Percentiles rank a stretch among this genome's conserved stretches.
Conservation (phyloP, 23 tunicate genomes). For the Oikopleura albicans region DNA sequence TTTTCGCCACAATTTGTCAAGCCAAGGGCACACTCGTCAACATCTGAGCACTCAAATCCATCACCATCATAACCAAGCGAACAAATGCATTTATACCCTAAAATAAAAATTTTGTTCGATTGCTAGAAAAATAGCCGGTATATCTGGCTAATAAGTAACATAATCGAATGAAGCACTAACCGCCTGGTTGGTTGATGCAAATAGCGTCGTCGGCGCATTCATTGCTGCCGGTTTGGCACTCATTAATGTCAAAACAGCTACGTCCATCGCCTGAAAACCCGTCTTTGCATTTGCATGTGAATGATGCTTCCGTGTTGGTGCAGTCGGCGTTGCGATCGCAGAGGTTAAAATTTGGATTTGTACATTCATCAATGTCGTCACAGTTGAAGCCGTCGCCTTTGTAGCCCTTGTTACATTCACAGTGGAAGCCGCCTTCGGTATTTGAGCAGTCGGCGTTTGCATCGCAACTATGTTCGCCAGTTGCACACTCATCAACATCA, state of each 20-base stretch:
- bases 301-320: conserved; percentile 18
- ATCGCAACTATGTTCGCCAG: conserved; percentile 11
- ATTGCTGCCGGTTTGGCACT: not conserved
- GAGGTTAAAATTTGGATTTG: not conserved
- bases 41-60: conserved; percentile 18
- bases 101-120: too few relatives aligned
- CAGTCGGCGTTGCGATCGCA: conserved; percentile 23
- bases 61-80: conserved; percentile 19
- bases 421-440: conserved; percentile 26
- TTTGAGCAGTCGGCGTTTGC: conserved; percentile 25
- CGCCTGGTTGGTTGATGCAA: not conserved
- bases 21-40: conserved; percentile 20
- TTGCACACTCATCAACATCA: not conserved
- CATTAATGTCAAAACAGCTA: conserved; percentile 16
- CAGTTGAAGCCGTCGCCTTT: conserved; percentile 14
- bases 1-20: conserved; percentile 5
- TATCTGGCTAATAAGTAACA: too few relatives aligned
- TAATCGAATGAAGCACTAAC: too few relatives aligned
- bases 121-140: too few relatives aligned
- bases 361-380: conserved; percentile 30
- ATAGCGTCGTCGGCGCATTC: not conserved
- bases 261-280: conserved; percentile 26
- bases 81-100: conserved; percentile 21
- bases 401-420: conserved; percentile 28
- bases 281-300: conserved; percentile 19